Conservation (phyloP, 2,113 vertebrate species). For the Melospiza melodia region DNA sequence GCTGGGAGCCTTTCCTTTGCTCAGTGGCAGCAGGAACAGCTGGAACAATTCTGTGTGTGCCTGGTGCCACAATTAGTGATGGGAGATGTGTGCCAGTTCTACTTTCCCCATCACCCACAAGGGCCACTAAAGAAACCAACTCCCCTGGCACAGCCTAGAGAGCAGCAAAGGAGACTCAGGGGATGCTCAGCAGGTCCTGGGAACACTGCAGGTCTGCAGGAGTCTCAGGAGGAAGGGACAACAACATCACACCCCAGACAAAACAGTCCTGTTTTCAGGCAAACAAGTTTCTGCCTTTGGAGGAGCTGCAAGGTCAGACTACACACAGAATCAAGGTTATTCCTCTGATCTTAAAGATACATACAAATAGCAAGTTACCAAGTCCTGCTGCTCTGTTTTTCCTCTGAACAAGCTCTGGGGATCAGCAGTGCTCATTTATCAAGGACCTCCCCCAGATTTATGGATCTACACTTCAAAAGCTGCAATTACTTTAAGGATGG, state of each 20-base stretch:
- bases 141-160: neutral
- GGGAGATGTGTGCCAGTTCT: accelerated
- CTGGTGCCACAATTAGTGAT: neutral
- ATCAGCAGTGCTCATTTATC: neutral
- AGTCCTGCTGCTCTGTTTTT: neutral
- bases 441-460: neutral
- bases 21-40: neutral
- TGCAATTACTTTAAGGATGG: neutral
- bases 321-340: neutral
- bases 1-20: neutral
- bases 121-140: neutral
- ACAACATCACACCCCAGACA: neutral
- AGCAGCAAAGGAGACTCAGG: neutral
- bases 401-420: neutral
- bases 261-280: neutral
- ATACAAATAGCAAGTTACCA: neutral
- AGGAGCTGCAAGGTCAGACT: neutral
- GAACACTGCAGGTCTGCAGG: neutral
- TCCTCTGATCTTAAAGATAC: neutral
- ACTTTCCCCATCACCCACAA: neutral
- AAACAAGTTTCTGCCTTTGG: neutral
- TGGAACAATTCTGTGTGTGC: neutral
- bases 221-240: neutral
- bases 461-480: conserved; percentile 26
- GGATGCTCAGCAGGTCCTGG: neutral